These are phyloP conservation scores for Tupiocoris notatus DNA, from an alignment of 2,888 invertebrate species.

Conservation along the genomic window DNA sequence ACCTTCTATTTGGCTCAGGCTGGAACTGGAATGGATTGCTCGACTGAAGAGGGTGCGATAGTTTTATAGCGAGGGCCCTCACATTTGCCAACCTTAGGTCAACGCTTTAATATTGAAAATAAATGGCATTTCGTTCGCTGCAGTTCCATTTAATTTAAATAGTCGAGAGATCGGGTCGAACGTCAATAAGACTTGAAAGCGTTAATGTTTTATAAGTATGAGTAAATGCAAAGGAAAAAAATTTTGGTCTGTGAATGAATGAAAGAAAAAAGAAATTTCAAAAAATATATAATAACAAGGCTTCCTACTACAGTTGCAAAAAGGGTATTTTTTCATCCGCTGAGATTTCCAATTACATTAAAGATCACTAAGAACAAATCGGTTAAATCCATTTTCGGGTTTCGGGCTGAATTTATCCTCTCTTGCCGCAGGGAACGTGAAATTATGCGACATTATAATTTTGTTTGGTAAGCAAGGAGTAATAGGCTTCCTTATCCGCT, in stretches of 20 bases:
- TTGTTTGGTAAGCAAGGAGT: slow-evolving; percentile 22
- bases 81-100: background rate
- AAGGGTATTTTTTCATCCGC: no score
- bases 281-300: no score
- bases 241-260: background rate
- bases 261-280: no score
- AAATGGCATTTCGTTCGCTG: background rate
- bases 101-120: background rate
- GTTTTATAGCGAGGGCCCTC: background rate
- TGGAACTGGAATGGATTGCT: background rate
- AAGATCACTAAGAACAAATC: no score
- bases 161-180: background rate
- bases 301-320: no score
- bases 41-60: background rate
- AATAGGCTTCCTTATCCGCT: slow-evolving; percentile 11
- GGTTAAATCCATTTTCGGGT: no score
- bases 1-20: background rate
- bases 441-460: background rate
- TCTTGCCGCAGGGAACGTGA: background rate
- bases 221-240: background rate
- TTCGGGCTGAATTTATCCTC: no score
- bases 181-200: no score
- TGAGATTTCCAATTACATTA: no score
- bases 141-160: background rate
- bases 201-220: background rate